Base-by-base conservation (phyloP, 2,797 vertebrate species). In the Crocidura indochinensis region DNA sequence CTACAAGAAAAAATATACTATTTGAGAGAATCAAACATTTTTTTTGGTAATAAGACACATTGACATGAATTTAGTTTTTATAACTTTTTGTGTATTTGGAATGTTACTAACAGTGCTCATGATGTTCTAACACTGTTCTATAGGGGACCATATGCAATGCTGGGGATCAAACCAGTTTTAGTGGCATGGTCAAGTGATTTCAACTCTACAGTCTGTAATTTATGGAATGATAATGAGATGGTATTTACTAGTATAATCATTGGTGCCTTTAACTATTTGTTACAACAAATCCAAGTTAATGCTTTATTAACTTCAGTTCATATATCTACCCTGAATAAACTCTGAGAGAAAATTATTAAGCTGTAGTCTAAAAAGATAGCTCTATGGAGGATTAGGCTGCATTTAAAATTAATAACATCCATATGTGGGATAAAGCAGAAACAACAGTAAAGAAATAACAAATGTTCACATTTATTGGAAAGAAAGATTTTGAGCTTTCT, bases 271-370 rank as follows among this genome's bases (percentile, higher is more conserved):
- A 78, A 17, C 3, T 8, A 27, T n/a, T n/a, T 56, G 80, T 31
- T 68, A 31, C 2, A 31, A 17, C 1, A 87, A 91, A 80, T 72
- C 10, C 4, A 2, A 75, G 84, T 24, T 9, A 10, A 5, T 17
- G 17, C 11, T 83, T 90, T 82, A 46, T 49, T 76, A 31, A 26
- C 38, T 24, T n/a, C 72, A 17, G 76, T 79, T 82, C n/a, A 83
- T 56, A 29, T 49, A 79, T 83, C 8, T 71, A 11, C 20, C 6
- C 6, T 77, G 29, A 53, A 2, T 84, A 72, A 88, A 65, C 20
- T 29, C 44, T 68, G 49, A 64, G n/a, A 82, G 19, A 74, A 38
- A 46, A 51, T 78, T n/a, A 77, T 80, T 64, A n/a, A 83, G 53
- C 44, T 85, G 14, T 47, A 47, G 15, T 71, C 1, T 14, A 44